These are phyloP conservation scores for Vulpes vulpes DNA, from an alignment of 2,113 vertebrate genomes.

Conservation along the genomic window DNA sequence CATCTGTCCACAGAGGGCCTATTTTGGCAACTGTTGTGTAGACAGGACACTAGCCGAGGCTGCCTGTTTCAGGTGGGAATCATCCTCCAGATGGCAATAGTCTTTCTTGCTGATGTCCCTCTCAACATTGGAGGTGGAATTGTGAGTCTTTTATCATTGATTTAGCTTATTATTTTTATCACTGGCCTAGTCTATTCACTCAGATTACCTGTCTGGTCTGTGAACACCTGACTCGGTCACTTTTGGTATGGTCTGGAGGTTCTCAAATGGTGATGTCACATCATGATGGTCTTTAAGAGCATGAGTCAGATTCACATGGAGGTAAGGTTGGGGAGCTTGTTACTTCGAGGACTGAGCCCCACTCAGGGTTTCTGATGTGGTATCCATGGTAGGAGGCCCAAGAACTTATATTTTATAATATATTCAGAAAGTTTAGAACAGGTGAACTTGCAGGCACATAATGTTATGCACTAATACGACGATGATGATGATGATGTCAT, in stretches of 20 bases:
- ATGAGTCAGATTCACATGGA: neutral
- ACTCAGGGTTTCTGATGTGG: too few relatives aligned
- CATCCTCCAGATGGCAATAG: accelerated
- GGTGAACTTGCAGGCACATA: neutral
- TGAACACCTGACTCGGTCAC: neutral
- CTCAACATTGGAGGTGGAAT: accelerated
- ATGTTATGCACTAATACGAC: neutral
- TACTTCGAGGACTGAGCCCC: neutral
- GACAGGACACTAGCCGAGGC: accelerated
- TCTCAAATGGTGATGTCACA: neutral
- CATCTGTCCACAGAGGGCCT: accelerated
- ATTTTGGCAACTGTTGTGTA: accelerated
- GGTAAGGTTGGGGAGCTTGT: neutral
- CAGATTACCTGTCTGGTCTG: accelerated
- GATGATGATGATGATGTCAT: neutral
- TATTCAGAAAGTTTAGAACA: neutral
- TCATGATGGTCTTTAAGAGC: neutral
- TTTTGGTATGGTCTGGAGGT: neutral
- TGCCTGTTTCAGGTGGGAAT: accelerated
- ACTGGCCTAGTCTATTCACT: neutral
- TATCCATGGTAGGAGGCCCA: accelerated
- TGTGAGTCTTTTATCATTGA: accelerated
- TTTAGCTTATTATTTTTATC: neutral
- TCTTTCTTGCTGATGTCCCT: too few relatives aligned
- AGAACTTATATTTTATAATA: neutral